These are phyloP conservation scores for Daphoenositta chrysoptera DNA, from an alignment of 2,113 vertebrate genomes.

Conservation along the genomic window DNA sequence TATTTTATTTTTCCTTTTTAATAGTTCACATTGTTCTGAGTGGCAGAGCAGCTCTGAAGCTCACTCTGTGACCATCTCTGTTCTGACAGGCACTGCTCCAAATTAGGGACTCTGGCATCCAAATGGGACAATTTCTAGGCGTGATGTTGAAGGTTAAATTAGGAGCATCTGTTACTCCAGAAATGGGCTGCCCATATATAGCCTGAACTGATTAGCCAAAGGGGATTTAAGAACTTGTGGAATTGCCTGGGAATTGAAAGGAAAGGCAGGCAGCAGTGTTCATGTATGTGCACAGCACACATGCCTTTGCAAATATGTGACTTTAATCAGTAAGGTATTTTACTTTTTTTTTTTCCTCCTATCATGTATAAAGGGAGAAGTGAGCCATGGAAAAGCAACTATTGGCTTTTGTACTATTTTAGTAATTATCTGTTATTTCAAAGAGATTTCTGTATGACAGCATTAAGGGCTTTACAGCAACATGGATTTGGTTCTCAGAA, in stretches of 20 bases:
- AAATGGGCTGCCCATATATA: not conserved
- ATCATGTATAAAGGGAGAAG: not conserved
- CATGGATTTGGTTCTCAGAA: not conserved
- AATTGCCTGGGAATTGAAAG: not conserved
- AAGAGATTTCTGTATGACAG: not conserved
- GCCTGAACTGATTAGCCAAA: not conserved
- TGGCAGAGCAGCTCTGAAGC: not conserved
- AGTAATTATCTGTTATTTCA: not conserved
- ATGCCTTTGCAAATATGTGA: not conserved
- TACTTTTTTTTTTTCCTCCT: not conserved
- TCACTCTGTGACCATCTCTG: not conserved
- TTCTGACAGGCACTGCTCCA: not conserved
- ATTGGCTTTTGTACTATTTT: not conserved
- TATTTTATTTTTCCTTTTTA: not conserved
- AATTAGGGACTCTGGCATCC: not conserved
- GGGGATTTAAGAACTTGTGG: not conserved
- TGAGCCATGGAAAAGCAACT: not conserved
- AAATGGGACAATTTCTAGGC: conserved; percentile 4
- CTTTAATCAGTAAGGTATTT: not conserved
- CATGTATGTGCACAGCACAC: not conserved
- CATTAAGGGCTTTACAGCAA: not conserved
- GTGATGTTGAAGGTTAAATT: conserved; percentile 36
- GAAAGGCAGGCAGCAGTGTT: not conserved
- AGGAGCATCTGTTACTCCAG: conserved; percentile 34
- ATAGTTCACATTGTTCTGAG: not conserved